A percentile compares a stretch with the other conserved stretches of the same genome.
Evolutionary conservation across 2,888 invertebrate species (phyloP).

Genomic region (Rutpela maculata): DNA sequence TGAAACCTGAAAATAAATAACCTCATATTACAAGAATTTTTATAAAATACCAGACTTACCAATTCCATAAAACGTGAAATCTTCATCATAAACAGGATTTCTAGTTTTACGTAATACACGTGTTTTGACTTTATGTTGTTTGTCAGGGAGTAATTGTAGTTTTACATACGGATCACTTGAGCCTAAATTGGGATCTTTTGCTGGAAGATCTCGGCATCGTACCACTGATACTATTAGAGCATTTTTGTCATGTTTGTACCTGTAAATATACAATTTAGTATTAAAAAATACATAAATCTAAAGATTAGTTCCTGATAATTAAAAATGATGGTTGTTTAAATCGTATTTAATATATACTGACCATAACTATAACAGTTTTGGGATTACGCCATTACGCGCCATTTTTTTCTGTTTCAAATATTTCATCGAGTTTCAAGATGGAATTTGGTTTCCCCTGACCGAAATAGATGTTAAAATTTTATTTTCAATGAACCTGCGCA

Average conservation of each 20-base stretch:
- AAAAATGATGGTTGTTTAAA: no score
- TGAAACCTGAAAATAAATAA: constrained; percentile 74
- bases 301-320: no score
- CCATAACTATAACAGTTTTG: no score
- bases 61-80: constrained; percentile 98
- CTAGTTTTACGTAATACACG: constrained; percentile 96
- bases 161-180: constrained; percentile 98
- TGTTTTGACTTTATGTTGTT: constrained; percentile 90
- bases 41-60: constrained; percentile 62
- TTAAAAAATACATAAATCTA: not conserved
- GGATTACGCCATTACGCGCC: no score
- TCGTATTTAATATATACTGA: no score
- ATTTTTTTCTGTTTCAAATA: no score
- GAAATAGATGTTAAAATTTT: no score
- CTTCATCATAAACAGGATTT: constrained; percentile 98
- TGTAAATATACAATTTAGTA: constrained; percentile 67
- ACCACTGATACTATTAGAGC: constrained; percentile 95
- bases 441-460: no score
- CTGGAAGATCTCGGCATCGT: constrained; percentile 91
- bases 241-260: constrained; percentile 92
- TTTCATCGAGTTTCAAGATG: no score
- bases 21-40: not conserved
- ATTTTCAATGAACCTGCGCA: no score
- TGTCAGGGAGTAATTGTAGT: constrained; percentile 96
- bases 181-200: constrained; percentile 86